Percentiles rank a stretch among this genome's conserved stretches.
Conservation (phyloP, 2,113 vertebrate species). For the Bolborhynchus lineola region DNA sequence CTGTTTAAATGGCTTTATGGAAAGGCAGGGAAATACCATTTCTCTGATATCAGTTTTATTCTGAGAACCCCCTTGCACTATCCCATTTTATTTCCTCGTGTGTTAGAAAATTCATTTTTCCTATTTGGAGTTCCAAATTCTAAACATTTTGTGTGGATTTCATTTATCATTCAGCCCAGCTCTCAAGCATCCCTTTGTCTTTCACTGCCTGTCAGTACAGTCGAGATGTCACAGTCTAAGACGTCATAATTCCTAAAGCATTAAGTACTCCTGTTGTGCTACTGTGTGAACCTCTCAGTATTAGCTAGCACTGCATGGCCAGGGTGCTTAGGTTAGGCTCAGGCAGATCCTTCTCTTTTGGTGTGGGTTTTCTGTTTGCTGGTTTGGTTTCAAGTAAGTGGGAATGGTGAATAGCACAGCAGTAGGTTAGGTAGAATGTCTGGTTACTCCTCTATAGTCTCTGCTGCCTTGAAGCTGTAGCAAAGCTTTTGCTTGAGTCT, state of each 20-base stretch:
- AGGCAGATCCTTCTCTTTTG: neutral
- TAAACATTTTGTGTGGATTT: neutral
- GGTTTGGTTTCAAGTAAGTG: neutral
- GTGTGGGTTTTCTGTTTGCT: neutral
- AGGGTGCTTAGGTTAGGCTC: neutral
- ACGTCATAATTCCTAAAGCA: neutral
- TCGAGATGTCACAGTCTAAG: neutral
- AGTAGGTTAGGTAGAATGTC: too few relatives aligned
- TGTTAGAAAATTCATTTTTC: neutral
- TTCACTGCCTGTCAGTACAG: neutral
- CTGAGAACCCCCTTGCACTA: neutral
- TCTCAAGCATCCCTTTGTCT: constrained; percentile 4
- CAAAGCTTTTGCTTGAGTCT: neutral
- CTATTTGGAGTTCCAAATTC: neutral
- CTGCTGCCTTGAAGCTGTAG: fast-evolving
- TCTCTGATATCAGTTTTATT: neutral
- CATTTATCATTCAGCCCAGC: neutral
- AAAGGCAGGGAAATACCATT: neutral
- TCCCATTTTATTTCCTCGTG: neutral
- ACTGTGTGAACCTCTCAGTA: neutral
- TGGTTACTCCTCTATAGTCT: neutral
- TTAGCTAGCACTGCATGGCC: neutral
- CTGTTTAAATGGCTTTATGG: neutral
- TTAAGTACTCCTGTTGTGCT: neutral
- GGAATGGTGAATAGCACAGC: neutral